A percentile compares a stretch with the other conserved stretches of the same genome.
These are phyloP conservation scores for Platysternon megacephalum DNA, from an alignment of 2,113 vertebrate genomes.

Conservation along the genomic window DNA sequence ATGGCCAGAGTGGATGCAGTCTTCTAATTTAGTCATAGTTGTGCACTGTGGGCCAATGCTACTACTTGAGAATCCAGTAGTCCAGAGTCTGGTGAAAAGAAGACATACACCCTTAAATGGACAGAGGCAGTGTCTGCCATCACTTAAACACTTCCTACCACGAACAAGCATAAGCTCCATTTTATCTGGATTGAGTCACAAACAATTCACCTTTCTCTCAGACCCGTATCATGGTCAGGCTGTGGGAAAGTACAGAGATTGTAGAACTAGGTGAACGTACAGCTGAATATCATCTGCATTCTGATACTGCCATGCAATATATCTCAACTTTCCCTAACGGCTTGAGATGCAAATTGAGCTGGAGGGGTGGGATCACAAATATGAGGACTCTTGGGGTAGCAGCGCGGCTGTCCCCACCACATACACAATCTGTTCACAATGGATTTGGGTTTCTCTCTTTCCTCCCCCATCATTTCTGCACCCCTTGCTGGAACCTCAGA, in stretches of 20 bases:
- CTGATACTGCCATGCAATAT: background rate
- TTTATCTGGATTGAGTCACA: background rate
- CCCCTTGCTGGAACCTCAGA: background rate
- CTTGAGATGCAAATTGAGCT: background rate
- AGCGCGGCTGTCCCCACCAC: background rate
- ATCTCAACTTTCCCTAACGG: fast-evolving
- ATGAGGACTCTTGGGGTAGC: background rate
- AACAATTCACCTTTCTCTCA: background rate
- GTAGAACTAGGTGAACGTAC: background rate
- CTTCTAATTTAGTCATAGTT: background rate
- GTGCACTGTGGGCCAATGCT: background rate
- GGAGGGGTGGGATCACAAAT: background rate
- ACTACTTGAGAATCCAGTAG: background rate
- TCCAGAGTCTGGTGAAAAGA: background rate
- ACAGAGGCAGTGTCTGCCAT: fast-evolving
- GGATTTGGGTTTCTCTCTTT: background rate
- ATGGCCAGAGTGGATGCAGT: background rate
- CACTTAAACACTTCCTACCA: fast-evolving
- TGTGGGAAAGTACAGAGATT: background rate
- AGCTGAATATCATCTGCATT: background rate
- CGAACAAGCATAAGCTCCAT: background rate
- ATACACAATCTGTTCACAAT: background rate
- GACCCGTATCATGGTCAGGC: background rate
- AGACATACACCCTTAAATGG: background rate
- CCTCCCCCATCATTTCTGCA: fast-evolving